Conservation (phyloP, 2,888 invertebrate genomes). For the Rhyacophila evoluta region DNA sequence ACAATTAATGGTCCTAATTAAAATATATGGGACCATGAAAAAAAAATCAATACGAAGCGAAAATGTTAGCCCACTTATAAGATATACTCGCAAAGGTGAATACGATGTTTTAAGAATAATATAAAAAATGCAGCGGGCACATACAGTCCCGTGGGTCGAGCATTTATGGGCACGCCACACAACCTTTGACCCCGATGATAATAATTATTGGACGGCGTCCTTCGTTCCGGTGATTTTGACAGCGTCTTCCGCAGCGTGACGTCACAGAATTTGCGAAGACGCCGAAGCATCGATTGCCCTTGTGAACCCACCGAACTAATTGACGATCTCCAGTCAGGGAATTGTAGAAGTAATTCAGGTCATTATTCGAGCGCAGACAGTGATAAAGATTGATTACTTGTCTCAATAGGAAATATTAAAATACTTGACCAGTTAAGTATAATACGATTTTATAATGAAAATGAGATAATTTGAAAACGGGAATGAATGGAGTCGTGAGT, state of each 20-base stretch:
- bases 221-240: conserved; percentile 13
- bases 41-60: no score
- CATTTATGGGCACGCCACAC: background rate
- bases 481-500: no score
- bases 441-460: no score
- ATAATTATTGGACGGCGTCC: conserved; percentile 15
- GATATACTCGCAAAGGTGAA: no score
- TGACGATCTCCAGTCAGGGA: background rate
- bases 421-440: no score
- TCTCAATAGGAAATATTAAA: background rate
- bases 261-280: conserved; percentile 2
- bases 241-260: conserved; percentile 13
- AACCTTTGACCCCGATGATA: conserved; percentile 8
- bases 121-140: no score
- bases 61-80: no score
- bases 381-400: conserved; percentile 14
- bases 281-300: conserved; percentile 8
- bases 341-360: background rate
- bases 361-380: background rate
- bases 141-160: background rate
- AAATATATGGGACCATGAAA: no score
- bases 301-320: conserved; percentile 17
- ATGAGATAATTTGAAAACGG: no score
- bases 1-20: no score
- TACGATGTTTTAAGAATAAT: no score